phyloP scores from a whole-genome alignment of 92 coral and sea anemone species.

The Diadumene lineata region DNA sequence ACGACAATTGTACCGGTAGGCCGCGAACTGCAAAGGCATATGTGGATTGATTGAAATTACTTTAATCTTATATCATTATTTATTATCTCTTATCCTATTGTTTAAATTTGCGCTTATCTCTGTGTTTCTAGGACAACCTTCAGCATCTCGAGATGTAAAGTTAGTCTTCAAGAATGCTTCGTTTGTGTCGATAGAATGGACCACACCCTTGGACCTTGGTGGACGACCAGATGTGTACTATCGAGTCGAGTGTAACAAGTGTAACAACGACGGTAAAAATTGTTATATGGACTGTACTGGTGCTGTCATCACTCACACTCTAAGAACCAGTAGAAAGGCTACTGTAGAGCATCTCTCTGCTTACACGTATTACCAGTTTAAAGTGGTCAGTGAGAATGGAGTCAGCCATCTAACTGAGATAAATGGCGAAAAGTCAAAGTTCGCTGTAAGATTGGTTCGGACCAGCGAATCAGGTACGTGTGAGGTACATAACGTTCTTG shows the following conservation, averaged over 20 bases:
- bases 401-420: background rate
- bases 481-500: too few relatives aligned
- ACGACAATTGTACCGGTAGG: constrained; percentile 57
- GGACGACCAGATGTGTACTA: constrained; percentile 21
- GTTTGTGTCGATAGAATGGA: constrained; percentile 53
- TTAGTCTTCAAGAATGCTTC: constrained; percentile 28
- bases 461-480: constrained; percentile 52
- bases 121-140: constrained; percentile 61
- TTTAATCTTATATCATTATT: too few relatives aligned
- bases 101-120: too few relatives aligned
- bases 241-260: constrained; percentile 44
- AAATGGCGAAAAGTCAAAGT: constrained; percentile 43
- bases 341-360: constrained; percentile 43
- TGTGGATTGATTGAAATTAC: too few relatives aligned
- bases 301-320: constrained; percentile 2
- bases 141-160: constrained; percentile 42
- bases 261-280: constrained; percentile 19
- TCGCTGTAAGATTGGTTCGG: constrained; percentile 15
- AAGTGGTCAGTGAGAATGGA: constrained; percentile 33
- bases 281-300: constrained; percentile 43
- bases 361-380: constrained; percentile 45
- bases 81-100: too few relatives aligned
- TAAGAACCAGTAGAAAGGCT: constrained; percentile 32
- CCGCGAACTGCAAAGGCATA: too few relatives aligned
- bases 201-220: constrained; percentile 20